Evolutionary conservation across 2,113 vertebrate genomes (phyloP), one percentile per base, ranked within the genome.

Genomic region (Eublepharis macularius): DNA sequence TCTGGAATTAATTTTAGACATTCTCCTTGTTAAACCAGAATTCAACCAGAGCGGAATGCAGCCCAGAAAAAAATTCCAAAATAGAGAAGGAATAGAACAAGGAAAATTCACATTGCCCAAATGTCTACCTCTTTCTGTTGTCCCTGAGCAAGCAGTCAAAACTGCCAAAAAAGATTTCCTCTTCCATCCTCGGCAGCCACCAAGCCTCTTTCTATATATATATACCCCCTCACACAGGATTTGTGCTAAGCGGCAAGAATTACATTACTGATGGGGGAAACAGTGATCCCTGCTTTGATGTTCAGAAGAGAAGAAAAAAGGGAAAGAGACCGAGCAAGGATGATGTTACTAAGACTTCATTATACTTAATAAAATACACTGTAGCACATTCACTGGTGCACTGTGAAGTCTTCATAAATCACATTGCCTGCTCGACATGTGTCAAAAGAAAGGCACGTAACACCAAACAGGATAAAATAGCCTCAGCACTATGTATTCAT

Each of bases 401-500:
- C 88, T 87, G 75, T 76, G 91, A 93, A 93, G 91, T 63, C 79
- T 81, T 76, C 92, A 94, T 94, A 94, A 95, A 94, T 95, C 94
- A 94, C 92, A 80, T 81, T 91, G 91, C 94, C 93, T 90, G 91
- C 36, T 41, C 57, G 91, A 88, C 91, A 84, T 92, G 92, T 93
- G 93, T 93, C 94, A 94, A 93, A 93, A 94, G 94, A 93, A 88
- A 92, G 86, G 92, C 92, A 90, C 81, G 89, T 92, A 93, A 90
- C 83, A 89, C 63, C 60, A 91, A 91, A 91, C 36, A 66, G 87
- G 85, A 87, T 91, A 89, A 94, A 94, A 92, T 93, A 86, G 82
- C 87, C 85, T 88, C 86, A 69, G 80, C 90, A 81, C 80, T 92
- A 91, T 93, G 93, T 89, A 92, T 93, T 92, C 90, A 88, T 94